Base-by-base conservation (phyloP, 2,888 invertebrate species). In the Theretra japonica region DNA sequence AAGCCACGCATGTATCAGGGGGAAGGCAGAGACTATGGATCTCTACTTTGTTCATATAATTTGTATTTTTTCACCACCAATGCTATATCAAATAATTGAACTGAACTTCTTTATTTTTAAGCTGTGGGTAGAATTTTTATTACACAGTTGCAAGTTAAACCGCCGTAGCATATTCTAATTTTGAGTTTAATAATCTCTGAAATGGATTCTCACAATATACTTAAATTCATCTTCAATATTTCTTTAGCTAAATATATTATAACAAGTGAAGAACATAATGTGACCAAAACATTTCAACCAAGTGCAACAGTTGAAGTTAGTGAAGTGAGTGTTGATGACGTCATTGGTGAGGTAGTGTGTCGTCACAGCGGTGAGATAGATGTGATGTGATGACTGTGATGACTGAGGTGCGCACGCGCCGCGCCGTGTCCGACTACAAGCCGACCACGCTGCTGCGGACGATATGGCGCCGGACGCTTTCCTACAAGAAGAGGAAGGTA, bases 401-500 rank as follows among this genome's bases (percentile, higher is more conserved):
- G 92, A 92, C 83, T 75, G 94, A 93, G 80, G 85, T 88, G 86
- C 88, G 87, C 68, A 72, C 86, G 75, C 86, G 90, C 75, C 82
- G 86, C 57, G 81, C 87, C 48, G 76, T 84, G 53, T 87, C 88
- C 70, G 83, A 87, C 17, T 90, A 86, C 80, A 90, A 89, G 75
- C 89, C 93, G 0, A 80, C 85, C 4, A 85, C 84, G 48, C 83
- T 94, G 70, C 79, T 94, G 23, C 83, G 92, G 70, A 84, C 92
- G 74, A 85, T 94, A 90, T 94, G 94, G 93, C 82, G 90, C 69
- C 81, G 93, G 21, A 92, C 92, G 3, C 76, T 92, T 23, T 92
- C 93, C 1, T 90, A 92, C 88, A 91, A 88, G 80, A 91, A 86
- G 76, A 86, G 83, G 72, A 93, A 93, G 93, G 94, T 94, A 79